phyloP scores from a whole-genome alignment of 2,888 invertebrate species.

The Synergus umbraculus region DNA sequence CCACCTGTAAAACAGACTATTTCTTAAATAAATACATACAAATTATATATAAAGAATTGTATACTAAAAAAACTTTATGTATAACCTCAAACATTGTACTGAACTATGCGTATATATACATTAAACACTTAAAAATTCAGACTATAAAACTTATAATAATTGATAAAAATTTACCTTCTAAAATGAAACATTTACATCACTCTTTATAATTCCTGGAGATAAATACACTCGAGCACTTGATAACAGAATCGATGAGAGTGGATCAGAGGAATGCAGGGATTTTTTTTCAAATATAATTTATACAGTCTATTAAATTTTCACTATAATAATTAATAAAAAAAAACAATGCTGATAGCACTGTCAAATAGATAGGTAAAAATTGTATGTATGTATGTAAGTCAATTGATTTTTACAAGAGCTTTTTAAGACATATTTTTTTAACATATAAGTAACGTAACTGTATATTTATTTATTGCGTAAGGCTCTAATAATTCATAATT shows the following conservation, averaged over 20 bases:
- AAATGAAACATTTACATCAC: not conserved
- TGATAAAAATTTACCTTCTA: not conserved
- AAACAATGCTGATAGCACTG: not conserved
- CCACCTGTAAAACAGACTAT: constrained; percentile 3
- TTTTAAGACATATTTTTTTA: not conserved
- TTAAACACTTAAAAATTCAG: not conserved
- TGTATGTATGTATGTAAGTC: not conserved
- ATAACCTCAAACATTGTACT: not conserved
- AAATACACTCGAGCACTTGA: not conserved
- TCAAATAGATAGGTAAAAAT: too few relatives aligned
- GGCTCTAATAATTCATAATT: not conserved
- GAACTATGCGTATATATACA: not conserved
- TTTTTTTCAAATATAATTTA: not conserved
- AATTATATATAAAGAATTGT: too few relatives aligned
- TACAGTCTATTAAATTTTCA: not conserved
- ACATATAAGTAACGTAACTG: not conserved
- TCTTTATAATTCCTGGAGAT: not conserved
- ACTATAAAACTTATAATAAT: not conserved
- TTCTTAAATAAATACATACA: not conserved
- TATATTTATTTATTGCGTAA: not conserved
- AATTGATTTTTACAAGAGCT: not conserved
- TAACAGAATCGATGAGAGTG: not conserved
- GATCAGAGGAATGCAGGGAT: not conserved
- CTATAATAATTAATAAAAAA: not conserved
- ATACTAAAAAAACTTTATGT: not conserved